Percentiles rank a stretch among this genome's conserved stretches.
Evolutionary conservation across 2,888 invertebrate species (phyloP).

Genomic region (Tineola bisselliella): DNA sequence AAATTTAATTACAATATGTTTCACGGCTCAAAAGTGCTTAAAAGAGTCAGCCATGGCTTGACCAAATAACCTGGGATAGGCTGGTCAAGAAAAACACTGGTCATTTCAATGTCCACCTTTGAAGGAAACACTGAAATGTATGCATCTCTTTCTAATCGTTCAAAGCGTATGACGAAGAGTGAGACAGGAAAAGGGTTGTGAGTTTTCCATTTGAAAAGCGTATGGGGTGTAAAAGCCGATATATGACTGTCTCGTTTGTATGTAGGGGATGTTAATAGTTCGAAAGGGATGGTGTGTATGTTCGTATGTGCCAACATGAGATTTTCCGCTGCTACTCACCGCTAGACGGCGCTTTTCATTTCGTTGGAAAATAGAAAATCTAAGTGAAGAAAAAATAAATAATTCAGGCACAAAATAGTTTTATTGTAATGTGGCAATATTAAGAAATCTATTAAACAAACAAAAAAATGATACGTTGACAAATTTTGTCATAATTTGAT

Average conservation of each 20-base stretch:
- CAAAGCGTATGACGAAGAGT: slow-evolving; percentile 39
- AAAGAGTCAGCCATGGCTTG: slow-evolving; percentile 24
- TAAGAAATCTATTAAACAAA: neutral
- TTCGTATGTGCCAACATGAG: slow-evolving; percentile 29
- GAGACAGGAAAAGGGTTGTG: slow-evolving; percentile 57
- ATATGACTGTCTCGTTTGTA: slow-evolving; percentile 56
- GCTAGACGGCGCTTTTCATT: slow-evolving; percentile 43
- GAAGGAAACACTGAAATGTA: slow-evolving; percentile 33
- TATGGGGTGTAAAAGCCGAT: slow-evolving; percentile 39
- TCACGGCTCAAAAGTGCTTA: slow-evolving; percentile 17
- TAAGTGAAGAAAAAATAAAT: neutral
- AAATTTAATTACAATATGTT: neutral
- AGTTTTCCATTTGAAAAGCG: slow-evolving; percentile 55
- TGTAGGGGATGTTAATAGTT: slow-evolving; percentile 51
- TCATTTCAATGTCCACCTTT: slow-evolving; percentile 46
- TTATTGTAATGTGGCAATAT: too few species aligned
- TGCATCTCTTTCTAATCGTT: slow-evolving; percentile 38
- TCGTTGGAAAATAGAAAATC: neutral
- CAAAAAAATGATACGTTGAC: neutral
- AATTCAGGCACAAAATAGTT: too few species aligned
- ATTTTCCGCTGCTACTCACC: slow-evolving; percentile 52
- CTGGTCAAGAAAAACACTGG: slow-evolving; percentile 40
- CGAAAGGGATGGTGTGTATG: slow-evolving; percentile 58
- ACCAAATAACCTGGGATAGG: slow-evolving; percentile 49
- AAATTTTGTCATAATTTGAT: slow-evolving; percentile 34